Base-by-base conservation (phyloP, 2,888 invertebrate species). In the Clepsis dumicolana region DNA sequence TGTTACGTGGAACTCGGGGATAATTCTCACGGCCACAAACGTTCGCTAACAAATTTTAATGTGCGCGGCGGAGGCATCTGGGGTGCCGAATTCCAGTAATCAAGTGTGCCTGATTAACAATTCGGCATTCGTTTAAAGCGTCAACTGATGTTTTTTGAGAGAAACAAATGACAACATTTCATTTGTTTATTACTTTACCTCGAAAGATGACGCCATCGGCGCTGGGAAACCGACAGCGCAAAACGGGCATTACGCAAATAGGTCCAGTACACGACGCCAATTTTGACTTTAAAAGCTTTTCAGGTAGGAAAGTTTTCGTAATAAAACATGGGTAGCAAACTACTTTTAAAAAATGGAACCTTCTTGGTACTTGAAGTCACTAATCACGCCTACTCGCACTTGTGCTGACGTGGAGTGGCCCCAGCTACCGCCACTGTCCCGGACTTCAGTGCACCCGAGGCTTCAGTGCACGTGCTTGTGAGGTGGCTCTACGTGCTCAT, bases 1-100 rank as follows among this genome's bases (percentile, higher is more conserved):
- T 91, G 93, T 93, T 91, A 90, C 90, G 88, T 86, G 88, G 90
- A 91, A 88, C 84, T 78, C 81, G 79, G 85, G 87, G 83, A 88
- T 87, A 81, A 89, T 91, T 93, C 92, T 91, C 93, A 92, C 91
- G 92, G 88, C 77, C 81, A 77, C 76, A 75, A 77, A 71, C 73
- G 83, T 85, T 86, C 82, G 86, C 83, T 84, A 89, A 91, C 90
- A 85, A 90, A 89, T 88, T 89, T 87, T 91, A 86, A 89, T 86
- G 84, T 81, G 85, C 84, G 72, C 82, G 77, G 81, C 78, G 82
- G 81, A 84, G 60, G 60, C 48, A 29, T 60, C 63, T 38, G 54
- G 62, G 56, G 56, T 35, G 64, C 50, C 57, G 68, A 64, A 68
- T 68, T 64, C 59, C 64, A 50, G 59, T 32, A 64, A 68, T 64